Conservation (phyloP, 2,797 vertebrate genomes). For the Ctenosaura bakeri region DNA sequence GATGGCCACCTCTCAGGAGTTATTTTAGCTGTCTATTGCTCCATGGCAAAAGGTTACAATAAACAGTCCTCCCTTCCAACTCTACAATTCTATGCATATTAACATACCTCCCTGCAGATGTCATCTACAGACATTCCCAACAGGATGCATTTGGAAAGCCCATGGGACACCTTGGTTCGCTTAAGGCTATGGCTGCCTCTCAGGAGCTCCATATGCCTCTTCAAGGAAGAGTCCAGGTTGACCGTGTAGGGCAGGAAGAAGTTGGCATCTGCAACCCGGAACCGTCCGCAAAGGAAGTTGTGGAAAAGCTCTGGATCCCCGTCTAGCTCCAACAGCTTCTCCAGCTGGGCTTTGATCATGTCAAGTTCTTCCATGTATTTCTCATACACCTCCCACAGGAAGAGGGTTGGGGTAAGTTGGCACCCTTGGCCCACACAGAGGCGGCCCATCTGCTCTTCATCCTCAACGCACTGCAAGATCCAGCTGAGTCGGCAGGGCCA, state of each 20-base stretch:
- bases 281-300: conserved; percentile 82
- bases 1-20: too few relatives aligned
- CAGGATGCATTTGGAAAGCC: conserved; percentile 75
- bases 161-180: conserved; percentile 68
- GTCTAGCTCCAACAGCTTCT: conserved; percentile 84
- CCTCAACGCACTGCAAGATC: conserved; percentile 87
- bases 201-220: conserved; percentile 81
- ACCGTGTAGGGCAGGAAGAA: conserved; percentile 76
- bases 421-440: conserved; percentile 46
- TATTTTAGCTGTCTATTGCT: too few relatives aligned
- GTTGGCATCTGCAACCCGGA: conserved; percentile 79
- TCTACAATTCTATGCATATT: too few relatives aligned
- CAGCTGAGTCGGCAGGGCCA: conserved; percentile 90
- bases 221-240: conserved; percentile 84
- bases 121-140: conserved; percentile 81
- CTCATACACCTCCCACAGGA: conserved; percentile 82
- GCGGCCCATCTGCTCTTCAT: conserved; percentile 79
- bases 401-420: background rate
- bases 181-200: conserved; percentile 79
- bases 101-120: conserved; percentile 82
- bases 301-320: conserved; percentile 88
- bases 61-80: too few relatives aligned
- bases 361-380: conserved; percentile 81
- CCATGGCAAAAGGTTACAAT: too few relatives aligned
- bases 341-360: conserved; percentile 77